phyloP scores from a whole-genome alignment of 2,888 invertebrate species.

The Tetropium fuscum region DNA sequence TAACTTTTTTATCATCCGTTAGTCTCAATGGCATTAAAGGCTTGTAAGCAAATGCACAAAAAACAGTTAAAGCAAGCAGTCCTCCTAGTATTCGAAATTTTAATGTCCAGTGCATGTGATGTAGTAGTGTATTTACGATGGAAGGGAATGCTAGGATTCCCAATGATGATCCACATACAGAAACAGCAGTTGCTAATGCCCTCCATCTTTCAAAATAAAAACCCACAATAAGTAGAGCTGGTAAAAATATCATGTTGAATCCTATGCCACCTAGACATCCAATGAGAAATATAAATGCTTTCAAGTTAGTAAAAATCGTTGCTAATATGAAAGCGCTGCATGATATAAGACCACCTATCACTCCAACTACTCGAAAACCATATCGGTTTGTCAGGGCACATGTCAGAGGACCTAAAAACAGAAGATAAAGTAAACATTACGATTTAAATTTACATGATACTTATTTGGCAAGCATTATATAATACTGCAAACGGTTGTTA shows the following conservation, averaged over 20 bases:
- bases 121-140: slow-evolving; percentile 67
- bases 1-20: background rate
- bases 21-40: slow-evolving; percentile 50
- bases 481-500: no score
- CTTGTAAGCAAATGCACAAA: slow-evolving; percentile 50
- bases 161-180: slow-evolving; percentile 78
- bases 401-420: slow-evolving; percentile 57
- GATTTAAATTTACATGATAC: no score
- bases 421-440: background rate
- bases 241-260: slow-evolving; percentile 78
- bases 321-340: slow-evolving; percentile 45
- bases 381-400: slow-evolving; percentile 58
- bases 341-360: slow-evolving; percentile 52
- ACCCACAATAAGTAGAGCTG: slow-evolving; percentile 77
- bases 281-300: slow-evolving; percentile 48
- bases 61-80: slow-evolving; percentile 40
- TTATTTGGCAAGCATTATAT: no score
- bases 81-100: slow-evolving; percentile 68
- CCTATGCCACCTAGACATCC: slow-evolving; percentile 66
- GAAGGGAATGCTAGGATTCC: slow-evolving; percentile 72
- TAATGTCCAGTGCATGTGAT: slow-evolving; percentile 70
- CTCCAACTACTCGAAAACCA: slow-evolving; percentile 56
- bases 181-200: slow-evolving; percentile 79
- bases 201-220: slow-evolving; percentile 83
- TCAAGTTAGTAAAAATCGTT: slow-evolving; percentile 43